Evolutionary conservation across 2,113 vertebrate genomes (phyloP).

Genomic region (Chaenocephalus aceratus): DNA sequence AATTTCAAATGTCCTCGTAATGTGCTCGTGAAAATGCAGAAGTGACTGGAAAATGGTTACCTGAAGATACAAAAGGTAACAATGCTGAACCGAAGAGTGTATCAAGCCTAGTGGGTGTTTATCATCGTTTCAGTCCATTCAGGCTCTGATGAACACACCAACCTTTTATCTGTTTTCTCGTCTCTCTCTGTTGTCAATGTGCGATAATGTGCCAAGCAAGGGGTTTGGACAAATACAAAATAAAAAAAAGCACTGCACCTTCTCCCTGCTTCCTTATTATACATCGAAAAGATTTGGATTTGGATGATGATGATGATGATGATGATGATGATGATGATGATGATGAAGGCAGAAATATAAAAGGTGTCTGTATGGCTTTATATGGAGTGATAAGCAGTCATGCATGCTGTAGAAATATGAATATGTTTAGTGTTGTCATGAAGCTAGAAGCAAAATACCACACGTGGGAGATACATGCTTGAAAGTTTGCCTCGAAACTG

Average conservation of each 20-base stretch:
- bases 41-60: constrained; percentile 23
- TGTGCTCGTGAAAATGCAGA: constrained; percentile 6
- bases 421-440: background rate
- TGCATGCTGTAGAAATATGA: constrained; percentile 1
- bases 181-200: background rate
- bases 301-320: too few species aligned
- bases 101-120: constrained; percentile 20
- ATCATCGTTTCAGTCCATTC: constrained; percentile 13
- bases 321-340: too few species aligned
- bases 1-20: constrained; percentile 49
- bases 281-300: constrained; percentile 26
- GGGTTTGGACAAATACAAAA: constrained; percentile 14
- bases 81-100: constrained; percentile 11
- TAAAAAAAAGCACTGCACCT: background rate
- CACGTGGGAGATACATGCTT: constrained; percentile 29
- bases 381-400: background rate
- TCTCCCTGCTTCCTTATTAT: constrained; percentile 46
- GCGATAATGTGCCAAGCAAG: background rate
- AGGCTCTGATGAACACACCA: constrained; percentile 27
- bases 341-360: constrained; percentile 20
- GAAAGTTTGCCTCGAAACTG: constrained; percentile 39
- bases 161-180: constrained; percentile 9
- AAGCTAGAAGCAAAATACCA: constrained; percentile 9
- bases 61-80: constrained; percentile 36
- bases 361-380: constrained; percentile 10